Conservation (phyloP, 2,888 invertebrate genomes). For the Resseliella maxima region DNA sequence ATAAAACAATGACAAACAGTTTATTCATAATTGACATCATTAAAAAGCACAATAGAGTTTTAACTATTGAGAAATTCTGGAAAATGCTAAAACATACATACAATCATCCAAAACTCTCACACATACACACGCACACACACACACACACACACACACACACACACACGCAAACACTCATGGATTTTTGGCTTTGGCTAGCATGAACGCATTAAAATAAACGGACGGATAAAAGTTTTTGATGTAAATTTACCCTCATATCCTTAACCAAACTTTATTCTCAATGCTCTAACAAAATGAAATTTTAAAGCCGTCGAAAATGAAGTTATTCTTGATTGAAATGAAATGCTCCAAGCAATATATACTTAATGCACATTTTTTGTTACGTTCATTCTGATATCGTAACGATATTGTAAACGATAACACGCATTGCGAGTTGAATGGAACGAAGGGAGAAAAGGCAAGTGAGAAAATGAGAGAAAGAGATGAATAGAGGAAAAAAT, state of each 20-base stretch:
- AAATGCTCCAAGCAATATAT: background rate
- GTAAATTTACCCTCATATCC: background rate
- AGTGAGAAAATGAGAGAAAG: background rate
- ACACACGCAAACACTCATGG: no score
- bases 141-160: no score
- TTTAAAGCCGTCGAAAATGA: conserved; percentile 9
- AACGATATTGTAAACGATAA: background rate
- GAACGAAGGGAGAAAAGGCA: background rate
- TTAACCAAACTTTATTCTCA: background rate
- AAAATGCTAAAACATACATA: background rate
- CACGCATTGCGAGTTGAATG: background rate
- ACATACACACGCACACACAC: no score
- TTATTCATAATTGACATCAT: conserved; percentile 51
- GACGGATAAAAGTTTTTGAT: background rate
- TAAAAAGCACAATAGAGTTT: conserved; percentile 34
- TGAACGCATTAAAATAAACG: background rate
- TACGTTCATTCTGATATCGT: background rate
- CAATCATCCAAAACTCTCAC: background rate
- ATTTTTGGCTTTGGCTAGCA: no score
- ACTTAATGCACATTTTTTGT: conserved; percentile 16
- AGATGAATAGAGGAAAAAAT: background rate
- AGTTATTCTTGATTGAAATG: conserved; percentile 22
- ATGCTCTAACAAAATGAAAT: background rate
- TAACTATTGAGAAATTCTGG: background rate
- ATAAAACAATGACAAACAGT: conserved; percentile 51